Evolutionary conservation across 2,797 vertebrate genomes (phyloP), one percentile per base, ranked within the genome.

Genomic region (Coluber constrictor): DNA sequence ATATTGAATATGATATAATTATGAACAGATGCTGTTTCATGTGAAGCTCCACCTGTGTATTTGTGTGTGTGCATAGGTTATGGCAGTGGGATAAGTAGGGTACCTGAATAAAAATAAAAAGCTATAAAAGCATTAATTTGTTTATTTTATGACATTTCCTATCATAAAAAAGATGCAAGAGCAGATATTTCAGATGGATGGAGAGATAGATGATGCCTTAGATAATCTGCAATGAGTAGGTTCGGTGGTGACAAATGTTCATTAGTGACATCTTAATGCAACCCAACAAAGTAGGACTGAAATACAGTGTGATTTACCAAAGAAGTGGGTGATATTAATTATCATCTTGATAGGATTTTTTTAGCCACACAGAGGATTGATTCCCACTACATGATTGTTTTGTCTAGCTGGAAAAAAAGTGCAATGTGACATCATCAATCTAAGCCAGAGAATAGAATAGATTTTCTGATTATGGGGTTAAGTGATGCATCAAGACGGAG

Each of bases 391-490:
- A 59, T 90, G 96, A 94, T 96, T 94, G 96, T 89, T 94, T 90
- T 51, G 92, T 94, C 93, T 96, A 95, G 91, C 57, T 90, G 87
- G 87, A 83, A 91, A 94, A 94, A 55, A 90, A 83, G 66, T 93
- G 94, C 91, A 95, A 96, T 57, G 29, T 97, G 97, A 97, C 97
- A 97, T 96, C 97, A 97, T 97, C 97, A 96, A 97, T 98, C 97
- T 96, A 95, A 96, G 95, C 29, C 95, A 93, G 93, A 94, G 95
- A 96, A 94, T 16, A 59, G 95, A 95, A 97, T 96, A 96, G 97
- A 97, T 97, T 97, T 97, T 95, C 96, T 51, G 96, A 97, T 97
- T 97, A 97, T n/a, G 29, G 93, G 96, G 96, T 96, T 96, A 97
- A 97, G 96, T 16, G 93, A 97, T 96, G 96, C 96, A 96, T 96